Evolutionary conservation across 2,888 invertebrate species (phyloP).

Genomic region (Tryphoninae sp.): DNA sequence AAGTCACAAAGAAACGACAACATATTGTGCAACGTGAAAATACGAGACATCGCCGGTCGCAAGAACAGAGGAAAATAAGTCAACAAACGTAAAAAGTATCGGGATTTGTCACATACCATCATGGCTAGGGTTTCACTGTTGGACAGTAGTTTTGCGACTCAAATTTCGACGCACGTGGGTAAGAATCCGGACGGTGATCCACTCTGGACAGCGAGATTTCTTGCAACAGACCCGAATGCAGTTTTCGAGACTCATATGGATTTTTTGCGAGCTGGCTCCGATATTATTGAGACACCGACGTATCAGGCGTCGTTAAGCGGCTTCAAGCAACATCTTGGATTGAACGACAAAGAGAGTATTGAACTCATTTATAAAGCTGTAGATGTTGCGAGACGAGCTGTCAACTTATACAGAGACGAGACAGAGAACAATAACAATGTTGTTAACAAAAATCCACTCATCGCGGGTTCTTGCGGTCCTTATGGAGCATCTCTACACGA

Average conservation of each 20-base stretch:
- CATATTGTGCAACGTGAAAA: background rate
- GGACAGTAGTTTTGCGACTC: slow-evolving; percentile 92
- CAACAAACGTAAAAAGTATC: background rate
- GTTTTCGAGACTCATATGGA: slow-evolving; percentile 91
- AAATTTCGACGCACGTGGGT: slow-evolving; percentile 89
- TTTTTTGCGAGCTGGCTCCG: slow-evolving; percentile 92
- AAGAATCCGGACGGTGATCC: slow-evolving; percentile 92
- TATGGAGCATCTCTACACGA: slow-evolving; percentile 95
- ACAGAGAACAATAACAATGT: slow-evolving; percentile 60
- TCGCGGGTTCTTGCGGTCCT: slow-evolving; percentile 96
- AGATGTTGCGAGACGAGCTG: slow-evolving; percentile 87
- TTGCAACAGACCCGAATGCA: slow-evolving; percentile 90
- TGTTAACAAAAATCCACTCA: slow-evolving; percentile 82
- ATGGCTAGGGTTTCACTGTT: slow-evolving; percentile 75
- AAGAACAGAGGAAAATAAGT: background rate
- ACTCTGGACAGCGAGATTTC: slow-evolving; percentile 93
- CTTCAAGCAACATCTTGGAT: slow-evolving; percentile 88
- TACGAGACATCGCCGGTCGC: background rate
- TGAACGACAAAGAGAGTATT: slow-evolving; percentile 86
- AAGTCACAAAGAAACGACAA: background rate
- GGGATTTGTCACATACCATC: background rate
- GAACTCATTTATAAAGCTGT: slow-evolving; percentile 90
- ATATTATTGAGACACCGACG: slow-evolving; percentile 85
- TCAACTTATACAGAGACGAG: slow-evolving; percentile 76
- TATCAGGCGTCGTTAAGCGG: slow-evolving; percentile 82